Percentiles rank a stretch among this genome's conserved stretches.
Conservation (phyloP, 1,140 invertebrate genomes). For the Planococcus citri region DNA sequence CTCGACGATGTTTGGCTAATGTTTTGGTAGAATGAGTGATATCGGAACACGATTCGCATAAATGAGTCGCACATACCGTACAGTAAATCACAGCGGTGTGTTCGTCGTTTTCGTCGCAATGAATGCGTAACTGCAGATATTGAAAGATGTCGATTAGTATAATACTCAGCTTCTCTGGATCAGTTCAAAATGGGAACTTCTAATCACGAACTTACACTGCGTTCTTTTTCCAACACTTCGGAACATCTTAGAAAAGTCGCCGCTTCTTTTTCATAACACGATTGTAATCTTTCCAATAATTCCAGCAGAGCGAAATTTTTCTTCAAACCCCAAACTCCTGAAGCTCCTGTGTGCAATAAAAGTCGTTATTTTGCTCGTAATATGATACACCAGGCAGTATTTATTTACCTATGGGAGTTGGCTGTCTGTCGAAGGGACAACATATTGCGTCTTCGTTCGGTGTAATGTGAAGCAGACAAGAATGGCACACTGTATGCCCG, state of each 20-base stretch:
- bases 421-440: slow-evolving; percentile 49
- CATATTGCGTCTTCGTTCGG: slow-evolving; percentile 37
- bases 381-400: too few relatives aligned
- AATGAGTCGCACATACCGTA: slow-evolving; percentile 43
- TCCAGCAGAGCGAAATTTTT: slow-evolving; percentile 52
- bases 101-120: slow-evolving; percentile 46
- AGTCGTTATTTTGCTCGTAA: too few relatives aligned
- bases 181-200: too few relatives aligned
- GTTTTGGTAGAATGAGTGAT: slow-evolving; percentile 45
- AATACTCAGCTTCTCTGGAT: too few relatives aligned
- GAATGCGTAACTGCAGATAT: slow-evolving; percentile 37
- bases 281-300: slow-evolving; percentile 43
- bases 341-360: slow-evolving; percentile 34
- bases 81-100: slow-evolving; percentile 48
- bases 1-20: slow-evolving; percentile 42
- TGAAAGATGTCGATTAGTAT: not conserved
- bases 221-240: slow-evolving; percentile 38
- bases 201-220: slow-evolving; percentile 32
- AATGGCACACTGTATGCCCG: slow-evolving; percentile 49
- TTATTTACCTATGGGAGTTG: slow-evolving; percentile 38
- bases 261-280: slow-evolving; percentile 30
- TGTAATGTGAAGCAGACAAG: slow-evolving; percentile 42
- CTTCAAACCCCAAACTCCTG: slow-evolving; percentile 47
- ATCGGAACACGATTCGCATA: slow-evolving; percentile 45
- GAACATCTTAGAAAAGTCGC: slow-evolving; percentile 32